Conservation (phyloP, 1,140 invertebrate species). For the Pseudomyrmex sp. region DNA sequence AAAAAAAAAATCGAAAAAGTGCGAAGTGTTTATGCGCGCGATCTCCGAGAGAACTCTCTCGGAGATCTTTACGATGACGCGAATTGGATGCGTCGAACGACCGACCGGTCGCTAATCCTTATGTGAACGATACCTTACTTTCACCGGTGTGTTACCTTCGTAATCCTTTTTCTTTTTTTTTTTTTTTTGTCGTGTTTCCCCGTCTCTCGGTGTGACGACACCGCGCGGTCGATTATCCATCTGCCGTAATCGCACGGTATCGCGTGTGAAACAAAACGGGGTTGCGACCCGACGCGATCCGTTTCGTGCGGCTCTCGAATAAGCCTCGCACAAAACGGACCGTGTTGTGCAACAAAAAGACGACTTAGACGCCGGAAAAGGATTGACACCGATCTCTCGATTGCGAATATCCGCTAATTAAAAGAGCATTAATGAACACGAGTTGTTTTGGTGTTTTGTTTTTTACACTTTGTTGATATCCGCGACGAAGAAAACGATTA, state of each 20-base stretch:
- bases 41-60: background rate
- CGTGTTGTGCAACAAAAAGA: conserved; percentile 29
- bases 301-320: background rate
- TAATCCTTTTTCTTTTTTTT: conserved; percentile 43
- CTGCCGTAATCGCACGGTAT: conserved; percentile 51
- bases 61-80: conserved; percentile 22
- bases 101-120: conserved; percentile 47
- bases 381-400: too few species aligned
- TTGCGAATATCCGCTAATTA: background rate
- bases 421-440: background rate
- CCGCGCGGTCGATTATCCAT: conserved; percentile 51
- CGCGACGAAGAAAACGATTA: background rate
- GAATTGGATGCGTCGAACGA: conserved; percentile 38
- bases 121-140: conserved; percentile 56
- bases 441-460: background rate
- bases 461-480: background rate
- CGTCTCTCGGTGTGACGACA: conserved; percentile 45
- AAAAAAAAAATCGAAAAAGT: background rate
- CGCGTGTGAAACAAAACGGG: conserved; percentile 58
- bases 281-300: conserved; percentile 59
- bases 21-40: background rate
- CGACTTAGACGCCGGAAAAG: background rate
- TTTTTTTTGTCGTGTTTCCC: background rate
- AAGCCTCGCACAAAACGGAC: conserved; percentile 11
- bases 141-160: conserved; percentile 39